These are phyloP conservation scores for Pollenia amentaria DNA, from an alignment of 2,888 invertebrate species.

Conservation along the genomic window DNA sequence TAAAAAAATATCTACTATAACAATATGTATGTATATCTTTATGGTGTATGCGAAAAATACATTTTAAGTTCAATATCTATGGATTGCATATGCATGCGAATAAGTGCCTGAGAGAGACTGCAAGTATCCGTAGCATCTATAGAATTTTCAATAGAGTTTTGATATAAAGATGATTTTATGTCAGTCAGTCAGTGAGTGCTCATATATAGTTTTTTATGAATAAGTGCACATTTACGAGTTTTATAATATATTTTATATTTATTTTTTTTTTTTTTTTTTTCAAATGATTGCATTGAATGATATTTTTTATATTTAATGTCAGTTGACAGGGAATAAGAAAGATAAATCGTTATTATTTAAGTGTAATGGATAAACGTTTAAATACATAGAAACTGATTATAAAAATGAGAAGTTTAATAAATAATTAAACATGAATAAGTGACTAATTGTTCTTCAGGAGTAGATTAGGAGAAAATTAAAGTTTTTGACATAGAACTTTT, in stretches of 20 bases:
- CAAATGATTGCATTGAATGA: constrained; percentile 17
- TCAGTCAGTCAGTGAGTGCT: constrained; percentile 43
- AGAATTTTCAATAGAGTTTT: constrained; percentile 35
- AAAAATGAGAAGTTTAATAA: no score
- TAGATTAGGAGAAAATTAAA: no score
- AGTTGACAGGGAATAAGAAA: background rate
- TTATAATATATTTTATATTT: constrained; percentile 1
- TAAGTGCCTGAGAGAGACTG: no score
- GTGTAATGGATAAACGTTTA: constrained; percentile 13
- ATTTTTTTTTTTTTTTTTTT: background rate
- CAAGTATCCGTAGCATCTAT: background rate
- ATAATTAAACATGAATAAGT: no score
- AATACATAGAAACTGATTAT: background rate
- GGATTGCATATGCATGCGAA: background rate
- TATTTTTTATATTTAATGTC: constrained; percentile 30
- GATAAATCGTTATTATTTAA: constrained; percentile 20
- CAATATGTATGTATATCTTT: background rate
- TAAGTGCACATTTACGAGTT: constrained; percentile 27
- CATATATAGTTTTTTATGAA: constrained; percentile 29
- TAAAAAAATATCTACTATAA: no score
- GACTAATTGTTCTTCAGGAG: no score
- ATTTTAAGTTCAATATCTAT: constrained; percentile 16
- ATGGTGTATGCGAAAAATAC: constrained; percentile 1
- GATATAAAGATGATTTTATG: constrained; percentile 30
- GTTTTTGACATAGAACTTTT: no score